These are phyloP conservation scores for Galerucella calmariensis DNA, from an alignment of 2,888 invertebrate species.

Conservation along the genomic window DNA sequence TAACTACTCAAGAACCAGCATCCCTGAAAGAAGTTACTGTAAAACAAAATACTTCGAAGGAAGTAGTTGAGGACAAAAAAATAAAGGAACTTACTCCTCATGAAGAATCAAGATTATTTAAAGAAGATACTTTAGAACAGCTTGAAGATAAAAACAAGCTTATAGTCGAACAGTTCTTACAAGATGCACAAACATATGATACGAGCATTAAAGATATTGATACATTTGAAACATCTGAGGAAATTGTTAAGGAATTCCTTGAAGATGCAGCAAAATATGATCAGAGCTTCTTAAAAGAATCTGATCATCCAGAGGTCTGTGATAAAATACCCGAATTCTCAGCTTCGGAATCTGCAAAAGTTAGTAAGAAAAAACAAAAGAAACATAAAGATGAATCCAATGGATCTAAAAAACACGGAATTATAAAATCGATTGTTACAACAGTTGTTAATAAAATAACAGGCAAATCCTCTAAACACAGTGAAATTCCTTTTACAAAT, in stretches of 20 bases:
- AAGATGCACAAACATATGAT: slow-evolving; percentile 8
- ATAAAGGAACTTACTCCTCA: slow-evolving; percentile 26
- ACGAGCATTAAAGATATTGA: background rate
- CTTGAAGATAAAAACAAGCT: slow-evolving; percentile 18
- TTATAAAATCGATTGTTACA: slow-evolving; percentile 54
- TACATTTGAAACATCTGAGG: background rate
- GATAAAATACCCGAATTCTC: background rate
- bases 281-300: slow-evolving; percentile 14
- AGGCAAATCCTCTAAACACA: slow-evolving; percentile 54
- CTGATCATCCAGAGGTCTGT: background rate
- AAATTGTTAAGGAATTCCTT: slow-evolving; percentile 14
- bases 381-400: slow-evolving; percentile 42
- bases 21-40: background rate
- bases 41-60: background rate
- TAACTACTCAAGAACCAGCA: background rate
- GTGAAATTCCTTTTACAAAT: slow-evolving; percentile 34
- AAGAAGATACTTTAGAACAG: slow-evolving; percentile 14
- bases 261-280: slow-evolving; percentile 25
- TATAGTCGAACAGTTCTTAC: slow-evolving; percentile 13
- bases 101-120: slow-evolving; percentile 24
- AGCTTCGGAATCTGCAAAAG: slow-evolving; percentile 21
- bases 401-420: slow-evolving; percentile 49
- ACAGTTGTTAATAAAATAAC: slow-evolving; percentile 55
- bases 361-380: slow-evolving; percentile 44
- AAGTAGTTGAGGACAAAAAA: slow-evolving; percentile 20